These are phyloP conservation scores for Pocillopora verrucosa DNA, from an alignment of 64 coral and sea anemone genomes.

Conservation along the genomic window DNA sequence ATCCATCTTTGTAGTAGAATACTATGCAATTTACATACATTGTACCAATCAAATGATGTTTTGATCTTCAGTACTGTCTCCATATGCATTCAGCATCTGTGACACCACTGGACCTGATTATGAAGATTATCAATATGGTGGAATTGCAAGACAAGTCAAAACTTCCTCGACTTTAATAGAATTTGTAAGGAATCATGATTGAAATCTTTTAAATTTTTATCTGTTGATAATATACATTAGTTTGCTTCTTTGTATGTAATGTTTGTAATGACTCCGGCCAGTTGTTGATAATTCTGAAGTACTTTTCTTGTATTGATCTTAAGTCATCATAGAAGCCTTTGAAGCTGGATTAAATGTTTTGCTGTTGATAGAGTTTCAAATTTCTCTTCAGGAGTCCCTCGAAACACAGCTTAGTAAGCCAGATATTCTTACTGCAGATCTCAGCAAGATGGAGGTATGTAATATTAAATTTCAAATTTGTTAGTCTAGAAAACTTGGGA, in stretches of 20 bases:
- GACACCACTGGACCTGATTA: slow-evolving; percentile 80
- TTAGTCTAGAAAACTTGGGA: neutral
- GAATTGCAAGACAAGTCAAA: slow-evolving; percentile 73
- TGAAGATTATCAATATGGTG: slow-evolving; percentile 69
- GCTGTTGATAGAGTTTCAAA: neutral
- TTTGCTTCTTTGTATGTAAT: neutral
- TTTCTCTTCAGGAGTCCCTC: slow-evolving; percentile 64
- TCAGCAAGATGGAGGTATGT: slow-evolving; percentile 84
- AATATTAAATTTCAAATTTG: neutral
- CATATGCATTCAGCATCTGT: slow-evolving; percentile 95
- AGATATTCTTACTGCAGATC: slow-evolving; percentile 90
- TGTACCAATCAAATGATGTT: neutral
- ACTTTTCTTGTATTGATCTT: too few relatives aligned
- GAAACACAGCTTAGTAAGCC: slow-evolving; percentile 68
- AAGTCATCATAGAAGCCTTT: neutral
- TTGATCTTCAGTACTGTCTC: slow-evolving; percentile 68
- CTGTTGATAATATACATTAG: neutral
- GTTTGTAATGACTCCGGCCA: too few relatives aligned
- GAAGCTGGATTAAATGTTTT: neutral
- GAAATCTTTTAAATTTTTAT: neutral
- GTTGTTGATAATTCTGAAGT: too few relatives aligned
- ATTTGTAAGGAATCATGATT: slow-evolving; percentile 69
- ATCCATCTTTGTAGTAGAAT: neutral
- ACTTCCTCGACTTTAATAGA: slow-evolving; percentile 26
- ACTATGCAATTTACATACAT: neutral